Conservation (phyloP, 2,113 vertebrate species). For the Eira barbara region DNA sequence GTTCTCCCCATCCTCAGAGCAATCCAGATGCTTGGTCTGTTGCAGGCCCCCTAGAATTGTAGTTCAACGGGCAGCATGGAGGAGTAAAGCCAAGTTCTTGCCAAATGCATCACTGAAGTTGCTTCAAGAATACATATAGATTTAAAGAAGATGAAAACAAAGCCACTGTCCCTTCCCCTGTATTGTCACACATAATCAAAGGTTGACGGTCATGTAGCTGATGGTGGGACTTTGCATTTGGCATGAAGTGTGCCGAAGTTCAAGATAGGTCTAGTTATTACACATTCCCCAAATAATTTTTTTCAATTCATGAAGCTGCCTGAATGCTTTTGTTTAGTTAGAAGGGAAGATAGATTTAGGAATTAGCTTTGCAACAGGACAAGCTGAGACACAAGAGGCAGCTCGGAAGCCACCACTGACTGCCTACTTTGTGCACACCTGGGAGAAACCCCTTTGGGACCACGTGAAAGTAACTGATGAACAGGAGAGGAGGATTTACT, state of each 20-base stretch:
- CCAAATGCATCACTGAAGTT: neutral
- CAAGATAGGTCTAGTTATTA: neutral
- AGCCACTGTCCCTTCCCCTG: neutral
- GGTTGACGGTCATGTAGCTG: neutral
- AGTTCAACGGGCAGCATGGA: neutral
- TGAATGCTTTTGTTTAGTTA: neutral
- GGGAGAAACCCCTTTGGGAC: neutral
- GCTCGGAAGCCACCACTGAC: neutral
- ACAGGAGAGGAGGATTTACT: neutral
- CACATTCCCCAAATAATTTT: neutral
- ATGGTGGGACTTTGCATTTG: neutral
- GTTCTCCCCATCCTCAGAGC: neutral
- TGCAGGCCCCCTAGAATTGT: neutral
- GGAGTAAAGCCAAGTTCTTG: neutral
- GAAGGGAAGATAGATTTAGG: neutral
- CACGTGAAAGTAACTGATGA: neutral
- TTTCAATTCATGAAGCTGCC: neutral
- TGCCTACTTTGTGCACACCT: neutral
- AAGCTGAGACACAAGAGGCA: neutral
- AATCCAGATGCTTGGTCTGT: neutral
- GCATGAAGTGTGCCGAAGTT: neutral
- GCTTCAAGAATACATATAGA: neutral
- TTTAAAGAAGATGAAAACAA: neutral
- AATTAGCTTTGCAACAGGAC: neutral
- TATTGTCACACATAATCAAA: neutral